Evolutionary conservation across 2,113 vertebrate genomes (phyloP).

Genomic region (Accipiter virgatus): DNA sequence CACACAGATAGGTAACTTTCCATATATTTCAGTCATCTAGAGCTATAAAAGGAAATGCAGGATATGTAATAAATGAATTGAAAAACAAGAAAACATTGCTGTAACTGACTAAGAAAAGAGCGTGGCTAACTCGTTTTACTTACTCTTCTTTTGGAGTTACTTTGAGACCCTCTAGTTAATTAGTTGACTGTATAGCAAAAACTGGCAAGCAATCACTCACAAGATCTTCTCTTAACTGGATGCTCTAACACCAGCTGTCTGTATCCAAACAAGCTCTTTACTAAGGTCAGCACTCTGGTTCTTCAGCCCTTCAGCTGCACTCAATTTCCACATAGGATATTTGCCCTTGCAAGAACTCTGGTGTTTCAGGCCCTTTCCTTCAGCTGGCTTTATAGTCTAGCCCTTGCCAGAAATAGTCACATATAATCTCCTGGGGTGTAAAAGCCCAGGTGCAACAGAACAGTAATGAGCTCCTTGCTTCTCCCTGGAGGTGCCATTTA

Average conservation of each 20-base stretch:
- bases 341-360: not conserved
- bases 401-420: not conserved
- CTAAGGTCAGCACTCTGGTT: not conserved
- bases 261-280: not conserved
- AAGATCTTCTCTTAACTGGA: not conserved
- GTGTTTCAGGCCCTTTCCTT: not conserved
- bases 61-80: not conserved
- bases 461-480: not conserved
- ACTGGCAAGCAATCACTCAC: not conserved
- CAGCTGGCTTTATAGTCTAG: not conserved
- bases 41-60: not conserved
- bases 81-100: not conserved
- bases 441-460: not conserved
- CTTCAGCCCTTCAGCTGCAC: not conserved
- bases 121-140: not conserved
- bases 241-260: not conserved
- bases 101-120: not conserved
- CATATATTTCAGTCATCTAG: not conserved
- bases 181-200: not conserved
- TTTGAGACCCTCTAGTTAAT: not conserved
- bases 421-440: not conserved
- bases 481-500: not conserved
- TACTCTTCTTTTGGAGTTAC: not conserved
- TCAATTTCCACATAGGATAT: accelerated
- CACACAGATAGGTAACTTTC: not conserved